Evolutionary conservation across 35 echinoderm and acorn worm genomes (phyloP).

Genomic region (Ptychodera flava): DNA sequence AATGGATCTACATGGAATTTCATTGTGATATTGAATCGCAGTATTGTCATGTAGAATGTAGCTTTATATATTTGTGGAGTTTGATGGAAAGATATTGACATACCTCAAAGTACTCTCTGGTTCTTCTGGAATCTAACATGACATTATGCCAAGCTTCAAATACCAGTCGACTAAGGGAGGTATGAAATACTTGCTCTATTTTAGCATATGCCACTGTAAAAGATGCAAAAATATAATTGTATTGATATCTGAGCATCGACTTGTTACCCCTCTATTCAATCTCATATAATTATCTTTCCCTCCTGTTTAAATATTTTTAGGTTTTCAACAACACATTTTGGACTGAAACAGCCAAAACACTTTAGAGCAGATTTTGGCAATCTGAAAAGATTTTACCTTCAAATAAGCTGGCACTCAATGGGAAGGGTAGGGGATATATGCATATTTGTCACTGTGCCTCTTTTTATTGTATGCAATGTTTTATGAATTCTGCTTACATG

Average conservation of each 20-base stretch:
- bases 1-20: too few species aligned
- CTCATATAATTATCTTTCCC: not conserved
- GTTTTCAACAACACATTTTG: not conserved
- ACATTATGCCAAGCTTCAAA: constrained; percentile 99
- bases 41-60: too few species aligned
- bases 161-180: constrained; percentile 72
- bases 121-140: constrained; percentile 89
- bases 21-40: too few species aligned
- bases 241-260: not conserved
- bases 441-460: too few species aligned
- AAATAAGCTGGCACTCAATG: too few species aligned
- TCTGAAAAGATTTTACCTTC: not conserved
- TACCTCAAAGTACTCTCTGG: constrained; percentile 99
- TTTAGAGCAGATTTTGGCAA: not conserved
- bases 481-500: constrained; percentile 68
- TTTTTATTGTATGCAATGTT: too few species aligned
- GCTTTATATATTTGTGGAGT: too few species aligned
- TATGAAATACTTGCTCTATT: constrained; percentile 66
- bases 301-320: not conserved
- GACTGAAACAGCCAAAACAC: not conserved
- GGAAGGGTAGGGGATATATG: too few species aligned
- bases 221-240: not conserved
- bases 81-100: too few species aligned
- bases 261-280: not conserved
- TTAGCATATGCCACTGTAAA: constrained; percentile 70